A percentile compares a stretch with the other conserved stretches of the same genome.
Evolutionary conservation across 2,888 invertebrate species (phyloP).

Genomic region (Hyposoter didymator): DNA sequence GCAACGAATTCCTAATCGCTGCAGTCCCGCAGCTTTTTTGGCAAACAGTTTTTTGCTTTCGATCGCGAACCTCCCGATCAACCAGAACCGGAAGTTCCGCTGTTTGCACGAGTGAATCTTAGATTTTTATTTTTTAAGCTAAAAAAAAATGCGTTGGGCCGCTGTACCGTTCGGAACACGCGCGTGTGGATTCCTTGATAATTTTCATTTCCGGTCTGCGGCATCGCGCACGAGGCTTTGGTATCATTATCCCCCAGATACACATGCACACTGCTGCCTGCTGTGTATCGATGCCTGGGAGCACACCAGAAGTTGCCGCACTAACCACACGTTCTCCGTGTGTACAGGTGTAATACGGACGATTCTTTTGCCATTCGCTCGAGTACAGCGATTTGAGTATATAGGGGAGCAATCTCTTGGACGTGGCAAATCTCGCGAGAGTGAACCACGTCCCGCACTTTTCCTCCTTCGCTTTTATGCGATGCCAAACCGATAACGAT

Average conservation of each 20-base stretch:
- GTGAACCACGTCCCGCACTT: constrained; percentile 48
- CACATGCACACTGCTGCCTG: background rate
- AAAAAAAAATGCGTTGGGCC: background rate
- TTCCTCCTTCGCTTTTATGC: constrained; percentile 44
- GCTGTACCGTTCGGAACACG: constrained; percentile 56
- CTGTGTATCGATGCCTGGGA: background rate
- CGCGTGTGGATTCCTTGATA: constrained; percentile 62
- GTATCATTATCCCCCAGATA: constrained; percentile 54
- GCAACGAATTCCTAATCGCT: background rate
- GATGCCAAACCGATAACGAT: constrained; percentile 59
- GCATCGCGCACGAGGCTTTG: constrained; percentile 54
- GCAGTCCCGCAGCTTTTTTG: too few species aligned
- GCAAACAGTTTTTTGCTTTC: background rate
- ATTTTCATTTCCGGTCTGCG: constrained; percentile 65
- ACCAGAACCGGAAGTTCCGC: background rate
- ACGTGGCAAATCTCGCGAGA: constrained; percentile 53
- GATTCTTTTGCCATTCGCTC: constrained; percentile 24
- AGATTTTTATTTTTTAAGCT: background rate
- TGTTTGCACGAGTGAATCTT: background rate
- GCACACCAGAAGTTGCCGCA: constrained; percentile 24
- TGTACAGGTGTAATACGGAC: constrained; percentile 54
- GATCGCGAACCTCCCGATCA: background rate
- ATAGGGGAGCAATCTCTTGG: constrained; percentile 52
- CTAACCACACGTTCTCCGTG: constrained; percentile 45
- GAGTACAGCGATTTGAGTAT: constrained; percentile 36